Evolutionary conservation across 2,888 invertebrate species (phyloP).

Genomic region (Xanthostigma xanthostigma): DNA sequence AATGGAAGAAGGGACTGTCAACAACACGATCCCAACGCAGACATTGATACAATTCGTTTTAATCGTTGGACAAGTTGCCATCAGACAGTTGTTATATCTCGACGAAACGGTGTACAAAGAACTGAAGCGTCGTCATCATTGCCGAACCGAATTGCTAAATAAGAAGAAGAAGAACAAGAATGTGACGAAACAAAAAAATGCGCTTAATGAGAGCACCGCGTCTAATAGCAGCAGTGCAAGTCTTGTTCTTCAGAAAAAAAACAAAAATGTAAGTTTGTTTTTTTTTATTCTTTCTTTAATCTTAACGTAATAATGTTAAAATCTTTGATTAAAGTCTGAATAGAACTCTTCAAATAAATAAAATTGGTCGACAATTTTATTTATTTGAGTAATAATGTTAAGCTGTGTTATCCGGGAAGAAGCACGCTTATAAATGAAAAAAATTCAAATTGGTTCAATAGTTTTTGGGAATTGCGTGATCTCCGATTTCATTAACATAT

Average conservation of each 20-base stretch:
- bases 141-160: conserved; percentile 19
- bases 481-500: too few species aligned
- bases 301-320: too few species aligned
- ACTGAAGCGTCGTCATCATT: conserved; percentile 46
- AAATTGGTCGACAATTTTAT: too few species aligned
- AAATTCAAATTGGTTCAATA: too few species aligned
- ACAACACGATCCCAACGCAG: not conserved
- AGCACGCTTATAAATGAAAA: too few species aligned
- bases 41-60: not conserved
- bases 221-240: conserved; percentile 6
- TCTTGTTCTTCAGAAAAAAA: not conserved
- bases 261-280: not conserved
- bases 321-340: too few species aligned
- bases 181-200: conserved; percentile 25
- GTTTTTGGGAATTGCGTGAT: too few species aligned
- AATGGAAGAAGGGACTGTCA: not conserved
- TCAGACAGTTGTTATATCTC: conserved; percentile 65
- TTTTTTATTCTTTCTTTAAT: too few species aligned
- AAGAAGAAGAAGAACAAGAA: conserved; percentile 25
- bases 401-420: too few species aligned
- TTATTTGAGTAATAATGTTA: too few species aligned
- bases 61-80: conserved; percentile 56
- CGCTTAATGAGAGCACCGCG: conserved; percentile 6
- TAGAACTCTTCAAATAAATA: too few species aligned
- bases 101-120: conserved; percentile 75